phyloP scores from a whole-genome alignment of 2,888 invertebrate species.

The Cylindroiulus punctatus region DNA sequence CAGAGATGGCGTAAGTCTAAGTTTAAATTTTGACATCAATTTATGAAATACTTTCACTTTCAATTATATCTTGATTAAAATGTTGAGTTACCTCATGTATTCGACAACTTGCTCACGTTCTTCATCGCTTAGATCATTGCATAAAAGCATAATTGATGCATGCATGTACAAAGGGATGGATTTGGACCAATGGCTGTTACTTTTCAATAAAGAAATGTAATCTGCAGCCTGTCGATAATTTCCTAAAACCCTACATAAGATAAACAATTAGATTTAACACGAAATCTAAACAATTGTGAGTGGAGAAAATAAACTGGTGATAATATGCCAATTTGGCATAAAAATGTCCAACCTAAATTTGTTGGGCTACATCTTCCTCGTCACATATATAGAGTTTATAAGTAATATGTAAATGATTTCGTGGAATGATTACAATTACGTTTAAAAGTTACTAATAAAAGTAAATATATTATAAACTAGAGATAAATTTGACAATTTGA shows the following conservation, averaged over 20 bases:
- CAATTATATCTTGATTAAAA: background rate
- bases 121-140: slow-evolving; percentile 69
- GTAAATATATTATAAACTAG: no score
- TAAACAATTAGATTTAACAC: background rate
- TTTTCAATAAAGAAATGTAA: slow-evolving; percentile 77
- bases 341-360: no score
- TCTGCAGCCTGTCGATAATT: slow-evolving; percentile 81
- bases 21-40: background rate
- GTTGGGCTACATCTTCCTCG: no score
- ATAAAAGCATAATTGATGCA: slow-evolving; percentile 81
- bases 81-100: slow-evolving; percentile 74
- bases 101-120: slow-evolving; percentile 72
- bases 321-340: background rate
- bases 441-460: no score
- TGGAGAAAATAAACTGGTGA: no score
- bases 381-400: no score
- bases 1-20: slow-evolving; percentile 40
- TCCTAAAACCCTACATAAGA: slow-evolving; percentile 66
- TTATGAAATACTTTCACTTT: background rate
- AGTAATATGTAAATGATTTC: no score
- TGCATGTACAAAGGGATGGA: slow-evolving; percentile 91
- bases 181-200: slow-evolving; percentile 89
- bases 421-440: no score
- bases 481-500: no score
- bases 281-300: background rate